A percentile compares a stretch with the other conserved stretches of the same genome.
phyloP scores from a whole-genome alignment of 1,140 invertebrate species.

The Pseudomyrmex pallidus region DNA sequence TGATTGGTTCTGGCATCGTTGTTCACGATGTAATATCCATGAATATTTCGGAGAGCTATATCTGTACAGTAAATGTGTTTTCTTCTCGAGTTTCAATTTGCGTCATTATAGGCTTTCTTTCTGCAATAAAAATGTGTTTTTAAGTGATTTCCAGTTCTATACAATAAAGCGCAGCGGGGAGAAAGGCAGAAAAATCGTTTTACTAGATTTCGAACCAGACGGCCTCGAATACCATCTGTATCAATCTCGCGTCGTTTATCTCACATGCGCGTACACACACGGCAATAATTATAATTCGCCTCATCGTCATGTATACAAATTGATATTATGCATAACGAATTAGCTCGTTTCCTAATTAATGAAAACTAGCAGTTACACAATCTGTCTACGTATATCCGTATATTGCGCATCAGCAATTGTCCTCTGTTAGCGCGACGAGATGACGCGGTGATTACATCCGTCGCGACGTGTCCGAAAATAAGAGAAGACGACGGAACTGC shows the following conservation, averaged over 20 bases:
- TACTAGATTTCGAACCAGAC: background rate
- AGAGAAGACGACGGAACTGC: background rate
- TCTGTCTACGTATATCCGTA: background rate
- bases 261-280: background rate
- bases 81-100: background rate
- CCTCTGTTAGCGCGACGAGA: background rate
- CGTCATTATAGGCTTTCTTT: background rate
- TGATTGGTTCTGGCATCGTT: too few relatives aligned
- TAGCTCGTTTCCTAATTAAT: background rate
- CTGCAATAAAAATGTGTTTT: background rate
- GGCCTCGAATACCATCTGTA: background rate
- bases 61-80: background rate
- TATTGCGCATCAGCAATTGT: background rate
- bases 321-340: background rate
- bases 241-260: background rate
- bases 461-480: background rate
- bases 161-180: background rate
- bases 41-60: background rate
- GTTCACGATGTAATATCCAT: too few relatives aligned
- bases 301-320: slow-evolving; percentile 11
- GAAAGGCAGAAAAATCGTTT: background rate
- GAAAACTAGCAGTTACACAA: background rate
- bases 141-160: background rate
- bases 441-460: background rate
- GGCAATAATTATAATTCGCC: slow-evolving; percentile 8